Base-by-base conservation (phyloP, 2,888 invertebrate species). In the Alloscopus bannaensis region DNA sequence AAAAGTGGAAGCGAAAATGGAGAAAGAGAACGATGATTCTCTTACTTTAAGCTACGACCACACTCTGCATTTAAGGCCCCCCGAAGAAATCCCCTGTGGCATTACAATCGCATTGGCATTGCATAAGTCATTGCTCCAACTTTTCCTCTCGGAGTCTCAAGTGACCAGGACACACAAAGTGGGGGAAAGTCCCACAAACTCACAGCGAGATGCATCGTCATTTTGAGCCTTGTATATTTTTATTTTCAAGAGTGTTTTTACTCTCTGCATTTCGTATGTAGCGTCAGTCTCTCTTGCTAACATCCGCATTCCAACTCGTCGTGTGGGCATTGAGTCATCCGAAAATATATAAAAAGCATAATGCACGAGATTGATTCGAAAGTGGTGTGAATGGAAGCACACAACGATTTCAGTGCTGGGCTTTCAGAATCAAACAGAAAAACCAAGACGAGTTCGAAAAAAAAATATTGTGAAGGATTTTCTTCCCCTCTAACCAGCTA, bases 111-210 rank as follows among this genome's bases (percentile, higher is more conserved):
- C 55, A 55, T 55, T n/a, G n/a, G 45, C 45, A 28, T 45, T 31
- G 64, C 64, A 64, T 64, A 64, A 64, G 64, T 64, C 26, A 64
- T 64, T 24, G 45, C 45, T 64, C 22, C 62, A 8, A 47, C 47
- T 62, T n/a, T n/a, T 40, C 42, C 26, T 55, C 26, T 16, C 28
- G 55, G 26, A 42, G 18, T 64, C 64, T 64, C 64, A 45, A 16
- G 64, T 64, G 64, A 64, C 64, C 60, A 28, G 13, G 40, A 42
- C 26, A 42, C 4, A 62, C 26, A 3, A 24, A 6, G 28, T 28
- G 26, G 26, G 40, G 26, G 31, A 28, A 40, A 62, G 13, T 20
- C 22, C 36, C 8, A 31, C 18, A 31, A 18, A 13, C 6, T 20
- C 6, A 6, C 31, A 13, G 31, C 36, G 16, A 59, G 29, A 18